phyloP scores from a whole-genome alignment of 2,888 invertebrate genomes.

The Megaustenia siamemsis region DNA sequence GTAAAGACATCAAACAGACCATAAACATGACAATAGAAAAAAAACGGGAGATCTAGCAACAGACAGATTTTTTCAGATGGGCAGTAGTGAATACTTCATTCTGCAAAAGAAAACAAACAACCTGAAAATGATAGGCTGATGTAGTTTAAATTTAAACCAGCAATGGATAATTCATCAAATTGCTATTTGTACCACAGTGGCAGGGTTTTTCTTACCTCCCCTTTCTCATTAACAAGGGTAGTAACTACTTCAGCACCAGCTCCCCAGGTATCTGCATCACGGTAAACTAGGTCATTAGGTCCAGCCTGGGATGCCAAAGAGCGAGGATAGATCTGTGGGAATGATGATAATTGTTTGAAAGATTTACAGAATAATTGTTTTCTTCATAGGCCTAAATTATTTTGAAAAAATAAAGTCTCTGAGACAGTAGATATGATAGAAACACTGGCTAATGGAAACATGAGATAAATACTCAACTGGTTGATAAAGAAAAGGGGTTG shows the following conservation, averaged over 20 bases:
- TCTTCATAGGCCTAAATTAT: no score
- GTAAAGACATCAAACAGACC: no score
- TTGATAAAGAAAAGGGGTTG: no score
- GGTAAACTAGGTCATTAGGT: conserved; percentile 70
- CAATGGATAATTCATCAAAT: no score
- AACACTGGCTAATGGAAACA: no score
- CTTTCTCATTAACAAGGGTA: conserved; percentile 80
- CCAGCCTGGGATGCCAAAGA: conserved; percentile 74
- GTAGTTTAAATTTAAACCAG: background rate
- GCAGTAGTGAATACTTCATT: background rate
- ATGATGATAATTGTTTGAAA: background rate
- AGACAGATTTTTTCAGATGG: no score
- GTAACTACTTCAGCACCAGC: conserved; percentile 81
- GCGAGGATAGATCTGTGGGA: conserved; percentile 80
- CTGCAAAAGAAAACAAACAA: background rate
- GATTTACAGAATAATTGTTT: no score
- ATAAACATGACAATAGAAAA: background rate
- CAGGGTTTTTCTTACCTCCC: conserved; percentile 81
- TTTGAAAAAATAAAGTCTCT: no score
- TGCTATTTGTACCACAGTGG: no score
- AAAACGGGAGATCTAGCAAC: background rate
- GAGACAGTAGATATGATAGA: no score
- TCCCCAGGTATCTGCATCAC: conserved; percentile 78
- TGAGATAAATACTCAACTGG: no score
- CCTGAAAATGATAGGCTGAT: background rate